A percentile compares a stretch with the other conserved stretches of the same genome.
Evolutionary conservation across 2,797 vertebrate species (phyloP).

Genomic region (Mormyrops boulengeri): DNA sequence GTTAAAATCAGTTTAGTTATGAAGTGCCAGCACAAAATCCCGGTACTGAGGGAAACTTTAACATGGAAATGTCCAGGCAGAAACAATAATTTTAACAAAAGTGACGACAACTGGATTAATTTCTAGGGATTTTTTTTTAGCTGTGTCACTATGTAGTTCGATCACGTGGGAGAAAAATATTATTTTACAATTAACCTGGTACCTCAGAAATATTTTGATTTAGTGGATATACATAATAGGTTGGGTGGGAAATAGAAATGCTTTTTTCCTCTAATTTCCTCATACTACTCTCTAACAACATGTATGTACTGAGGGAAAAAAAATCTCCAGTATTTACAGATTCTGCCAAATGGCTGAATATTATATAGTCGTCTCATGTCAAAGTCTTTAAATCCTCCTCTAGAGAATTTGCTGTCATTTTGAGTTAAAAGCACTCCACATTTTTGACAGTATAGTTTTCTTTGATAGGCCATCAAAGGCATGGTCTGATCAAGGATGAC

Average conservation of each 20-base stretch:
- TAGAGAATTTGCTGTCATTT: slow-evolving; percentile 57
- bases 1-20: not conserved
- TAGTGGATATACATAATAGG: not conserved
- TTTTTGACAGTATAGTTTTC: slow-evolving; percentile 59
- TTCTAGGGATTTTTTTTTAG: not conserved
- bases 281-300: slow-evolving; percentile 39
- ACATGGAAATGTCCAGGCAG: not conserved
- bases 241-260: not conserved
- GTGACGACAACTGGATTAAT: not conserved
- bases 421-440: slow-evolving; percentile 51
- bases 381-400: slow-evolving; percentile 52
- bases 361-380: slow-evolving; percentile 49
- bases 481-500: slow-evolving; percentile 60
- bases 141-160: not conserved
- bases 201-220: not conserved
- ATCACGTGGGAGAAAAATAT: not conserved
- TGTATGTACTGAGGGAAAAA: slow-evolving; percentile 11
- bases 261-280: not conserved
- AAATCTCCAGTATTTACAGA: slow-evolving; percentile 50
- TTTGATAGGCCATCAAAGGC: slow-evolving; percentile 64
- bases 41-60: not conserved
- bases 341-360: slow-evolving; percentile 56
- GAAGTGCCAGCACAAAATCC: not conserved
- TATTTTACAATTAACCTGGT: not conserved
- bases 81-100: not conserved